Evolutionary conservation across 2,888 invertebrate genomes (phyloP).

Genomic region (Lysandra coridon): DNA sequence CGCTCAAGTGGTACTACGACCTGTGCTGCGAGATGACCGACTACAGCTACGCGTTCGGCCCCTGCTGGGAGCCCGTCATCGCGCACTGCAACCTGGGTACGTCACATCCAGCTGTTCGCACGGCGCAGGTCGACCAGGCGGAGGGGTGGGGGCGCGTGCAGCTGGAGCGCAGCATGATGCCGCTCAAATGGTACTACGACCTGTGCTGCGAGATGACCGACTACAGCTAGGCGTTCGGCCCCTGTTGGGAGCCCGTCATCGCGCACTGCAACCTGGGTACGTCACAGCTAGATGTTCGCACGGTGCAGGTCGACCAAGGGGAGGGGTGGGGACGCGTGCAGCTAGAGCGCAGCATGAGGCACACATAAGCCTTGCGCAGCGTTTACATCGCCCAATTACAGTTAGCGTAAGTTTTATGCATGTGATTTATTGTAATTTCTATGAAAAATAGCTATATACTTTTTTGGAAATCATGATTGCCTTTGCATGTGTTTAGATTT

Average conservation of each 20-base stretch:
- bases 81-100: constrained; percentile 91
- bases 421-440: too few species aligned
- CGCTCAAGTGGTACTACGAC: constrained; percentile 98
- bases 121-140: constrained; percentile 89
- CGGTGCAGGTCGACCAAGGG: constrained; percentile 89
- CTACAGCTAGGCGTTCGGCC: constrained; percentile 96
- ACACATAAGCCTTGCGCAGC: constrained; percentile 85
- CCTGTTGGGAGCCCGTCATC: constrained; percentile 99
- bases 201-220: constrained; percentile 95
- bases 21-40: constrained; percentile 95
- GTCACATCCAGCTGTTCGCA: constrained; percentile 83
- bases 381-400: too few species aligned
- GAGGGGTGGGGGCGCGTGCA: constrained; percentile 90
- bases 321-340: constrained; percentile 90
- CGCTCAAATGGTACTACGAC: constrained; percentile 98
- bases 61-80: constrained; percentile 99
- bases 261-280: constrained; percentile 91
- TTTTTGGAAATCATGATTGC: too few species aligned
- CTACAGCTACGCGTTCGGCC: constrained; percentile 96
- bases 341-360: constrained; percentile 96
- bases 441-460: too few species aligned
- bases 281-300: constrained; percentile 83
- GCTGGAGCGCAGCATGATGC: constrained; percentile 95
- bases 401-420: too few species aligned
- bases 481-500: too few species aligned